Conservation (phyloP, 2,888 invertebrate species). For the Lepas anatifera region DNA sequence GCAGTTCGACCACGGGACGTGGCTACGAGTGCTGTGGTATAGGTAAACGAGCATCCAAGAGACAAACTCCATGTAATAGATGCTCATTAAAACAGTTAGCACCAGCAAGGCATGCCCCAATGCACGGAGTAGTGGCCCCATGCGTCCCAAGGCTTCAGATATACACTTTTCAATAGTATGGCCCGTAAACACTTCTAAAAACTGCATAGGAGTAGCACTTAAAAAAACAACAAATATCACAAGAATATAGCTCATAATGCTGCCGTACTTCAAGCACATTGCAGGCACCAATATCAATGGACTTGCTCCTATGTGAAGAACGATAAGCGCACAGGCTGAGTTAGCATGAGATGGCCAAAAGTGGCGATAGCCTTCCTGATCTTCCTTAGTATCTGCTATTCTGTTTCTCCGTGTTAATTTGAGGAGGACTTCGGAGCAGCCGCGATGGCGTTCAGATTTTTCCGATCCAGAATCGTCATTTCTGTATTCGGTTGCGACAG, state of each 20-base stretch:
- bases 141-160: background rate
- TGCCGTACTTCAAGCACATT: background rate
- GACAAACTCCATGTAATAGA: background rate
- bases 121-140: background rate
- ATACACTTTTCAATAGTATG: background rate
- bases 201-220: background rate
- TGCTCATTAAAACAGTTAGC: background rate
- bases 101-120: background rate
- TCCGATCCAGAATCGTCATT: too few relatives aligned
- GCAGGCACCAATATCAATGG: background rate
- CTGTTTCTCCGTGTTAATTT: too few relatives aligned
- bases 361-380: too few relatives aligned
- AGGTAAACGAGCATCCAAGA: background rate
- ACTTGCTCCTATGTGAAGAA: background rate
- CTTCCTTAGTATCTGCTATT: too few relatives aligned
- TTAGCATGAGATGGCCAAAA: too few relatives aligned
- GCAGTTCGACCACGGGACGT: background rate
- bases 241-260: background rate
- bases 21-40: background rate
- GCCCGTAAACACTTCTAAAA: background rate
- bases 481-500: too few relatives aligned
- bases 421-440: too few relatives aligned
- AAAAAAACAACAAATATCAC: background rate
- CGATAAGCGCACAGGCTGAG: too few relatives aligned
- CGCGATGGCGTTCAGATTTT: too few relatives aligned